Evolutionary conservation across 2,113 vertebrate genomes (phyloP), one percentile per base, ranked within the genome.

Genomic region (Oreochromis spilurus): DNA sequence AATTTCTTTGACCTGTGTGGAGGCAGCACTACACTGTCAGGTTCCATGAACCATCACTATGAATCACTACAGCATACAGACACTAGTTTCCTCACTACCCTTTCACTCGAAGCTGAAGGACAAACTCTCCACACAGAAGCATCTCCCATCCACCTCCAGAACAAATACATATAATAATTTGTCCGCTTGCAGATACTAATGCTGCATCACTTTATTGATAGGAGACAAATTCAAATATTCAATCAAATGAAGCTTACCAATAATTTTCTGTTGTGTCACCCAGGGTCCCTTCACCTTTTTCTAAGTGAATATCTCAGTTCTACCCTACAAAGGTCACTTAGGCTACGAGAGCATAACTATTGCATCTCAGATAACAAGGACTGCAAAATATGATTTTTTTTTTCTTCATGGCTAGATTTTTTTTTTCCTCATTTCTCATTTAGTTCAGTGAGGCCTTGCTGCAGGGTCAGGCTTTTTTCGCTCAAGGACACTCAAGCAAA

Each of bases 401-500:
- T 13, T 67, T 77, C 70, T 88, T 70, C 62, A 65, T 77, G 45
- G 26, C 45, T 77, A 34, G 6, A 77, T 77, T n/a, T 50, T 53
- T 21, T 50, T 3, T 34, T 77, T 4, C 43, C 43, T 77, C 5
- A 77, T 52, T 34, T 77, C 45, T 52, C 26, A n/a, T 77, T 77
- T 52, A 52, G 43, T 52, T 34, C 72, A 34, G 79, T 11, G 36
- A 82, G 16, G 48, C 38, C 14, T 48, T 79, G 55, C 70, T 77
- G 16, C 52, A 58, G 65, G 53, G 72, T 72, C 58, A 36, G 43
- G 43, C 26, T 77, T 50, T 50, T 54, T 34, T 88, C 34, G 21
- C 79, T 90, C 75, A 89, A 92, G 82, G 84, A 92, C 34, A 80
- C 50, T 62, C 82, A 8, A 84, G 43, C 17, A 3, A 10, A 84